Conservation (phyloP, 1,140 invertebrate genomes). For the Andricus grossulariae region DNA sequence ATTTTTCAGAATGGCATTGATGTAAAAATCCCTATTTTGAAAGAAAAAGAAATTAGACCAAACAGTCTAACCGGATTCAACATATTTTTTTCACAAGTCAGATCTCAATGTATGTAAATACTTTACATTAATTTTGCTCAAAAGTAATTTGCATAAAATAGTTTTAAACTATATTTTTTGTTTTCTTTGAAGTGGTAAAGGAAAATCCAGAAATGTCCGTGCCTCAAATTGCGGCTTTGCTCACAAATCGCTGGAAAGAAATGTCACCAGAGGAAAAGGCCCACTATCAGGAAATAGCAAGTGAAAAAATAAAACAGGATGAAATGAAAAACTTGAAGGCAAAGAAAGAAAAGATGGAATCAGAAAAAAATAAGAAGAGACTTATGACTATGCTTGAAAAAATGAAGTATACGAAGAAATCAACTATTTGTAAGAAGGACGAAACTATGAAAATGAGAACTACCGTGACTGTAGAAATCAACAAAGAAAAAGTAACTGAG, state of each 20-base stretch:
- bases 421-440: slow-evolving; percentile 36
- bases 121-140: not conserved
- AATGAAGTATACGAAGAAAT: slow-evolving; percentile 55
- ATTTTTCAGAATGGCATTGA: slow-evolving; percentile 28
- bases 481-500: slow-evolving; percentile 47
- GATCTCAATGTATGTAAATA: not conserved
- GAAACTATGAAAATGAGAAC: slow-evolving; percentile 53
- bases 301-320: slow-evolving; percentile 33
- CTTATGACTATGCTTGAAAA: slow-evolving; percentile 56
- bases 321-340: slow-evolving; percentile 27
- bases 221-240: slow-evolving; percentile 62
- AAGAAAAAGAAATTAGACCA: slow-evolving; percentile 5
- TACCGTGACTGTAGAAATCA: slow-evolving; percentile 52
- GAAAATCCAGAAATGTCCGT: slow-evolving; percentile 66
- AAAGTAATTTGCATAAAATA: no score
- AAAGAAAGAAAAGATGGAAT: slow-evolving; percentile 41
- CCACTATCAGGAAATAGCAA: slow-evolving; percentile 65
- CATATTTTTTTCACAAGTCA: slow-evolving; percentile 10
- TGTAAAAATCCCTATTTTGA: slow-evolving; percentile 16
- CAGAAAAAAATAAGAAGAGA: slow-evolving; percentile 54
- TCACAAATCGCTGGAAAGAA: slow-evolving; percentile 68
- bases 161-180: no score
- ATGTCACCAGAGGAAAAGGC: slow-evolving; percentile 67
- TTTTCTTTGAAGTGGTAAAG: slow-evolving; percentile 51
- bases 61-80: not conserved